Evolutionary conservation across 2,113 vertebrate species (phyloP).

Genomic region (Brachypodius melanocephalos): DNA sequence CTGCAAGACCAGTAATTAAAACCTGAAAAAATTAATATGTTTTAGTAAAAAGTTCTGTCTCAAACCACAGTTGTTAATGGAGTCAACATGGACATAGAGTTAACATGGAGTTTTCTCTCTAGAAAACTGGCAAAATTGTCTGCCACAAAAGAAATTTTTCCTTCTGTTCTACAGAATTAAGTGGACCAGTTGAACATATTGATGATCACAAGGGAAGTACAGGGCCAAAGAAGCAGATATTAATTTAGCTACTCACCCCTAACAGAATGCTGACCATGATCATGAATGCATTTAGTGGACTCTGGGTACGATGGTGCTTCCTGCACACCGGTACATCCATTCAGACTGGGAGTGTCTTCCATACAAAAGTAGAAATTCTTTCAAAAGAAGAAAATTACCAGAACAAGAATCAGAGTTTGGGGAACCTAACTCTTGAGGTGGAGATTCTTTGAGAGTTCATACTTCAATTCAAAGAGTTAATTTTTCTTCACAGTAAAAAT

Average conservation of each 20-base stretch:
- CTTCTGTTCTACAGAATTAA: neutral
- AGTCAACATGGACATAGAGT: neutral
- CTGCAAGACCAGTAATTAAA: neutral
- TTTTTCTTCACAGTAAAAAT: neutral
- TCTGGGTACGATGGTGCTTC: neutral
- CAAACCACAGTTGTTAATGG: neutral
- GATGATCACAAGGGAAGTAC: neutral
- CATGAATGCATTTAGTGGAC: neutral
- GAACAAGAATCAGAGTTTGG: neutral
- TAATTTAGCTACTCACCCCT: neutral
- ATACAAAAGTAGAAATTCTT: neutral
- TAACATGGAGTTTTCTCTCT: neutral
- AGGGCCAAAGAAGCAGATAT: rapidly evolving
- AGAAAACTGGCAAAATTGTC: neutral
- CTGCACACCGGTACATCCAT: neutral
- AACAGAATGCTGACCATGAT: neutral
- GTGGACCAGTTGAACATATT: neutral
- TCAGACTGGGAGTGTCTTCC: neutral
- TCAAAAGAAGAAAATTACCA: neutral
- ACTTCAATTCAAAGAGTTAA: neutral
- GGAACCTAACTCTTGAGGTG: neutral
- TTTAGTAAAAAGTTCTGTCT: neutral
- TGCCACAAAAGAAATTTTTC: neutral
- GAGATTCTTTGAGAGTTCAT: neutral
- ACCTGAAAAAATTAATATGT: rapidly evolving